Base-by-base conservation (phyloP, 2,797 vertebrate species). In the Crax fasciolata region DNA sequence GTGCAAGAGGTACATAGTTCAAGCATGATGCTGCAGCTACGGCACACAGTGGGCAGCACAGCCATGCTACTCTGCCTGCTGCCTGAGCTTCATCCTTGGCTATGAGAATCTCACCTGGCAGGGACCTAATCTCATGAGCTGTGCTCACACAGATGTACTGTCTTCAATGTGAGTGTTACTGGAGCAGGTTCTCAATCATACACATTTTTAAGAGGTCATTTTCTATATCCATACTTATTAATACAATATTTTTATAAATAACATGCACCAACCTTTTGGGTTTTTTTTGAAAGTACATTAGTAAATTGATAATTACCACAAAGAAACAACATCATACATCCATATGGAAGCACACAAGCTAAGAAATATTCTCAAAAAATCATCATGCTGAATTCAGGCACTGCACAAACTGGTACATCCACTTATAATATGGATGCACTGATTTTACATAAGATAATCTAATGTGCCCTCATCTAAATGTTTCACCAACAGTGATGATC, bases 21-120 rank as follows among this genome's bases (percentile, higher is more conserved):
- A 55, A 51, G 16, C 1, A 19, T 4, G 17, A 48, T 44, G 57
- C 52, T 7, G 9, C 72, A 52, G 68, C 25, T 30, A 14, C 0
- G 0, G 48, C 1, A 32, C 2, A 0, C 5, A 57, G 16, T 41
- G 12, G 46, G 38, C 38, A 72, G 32, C 32, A 61, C 67, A 54
- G 20, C 13, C 6, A 12, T 48, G 25, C 11, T 30, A 46, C 4
- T 84, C 38, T 20, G 32, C 11, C 75, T 51, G 11, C 43, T 46
- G 46, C 71, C 25, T 38, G 48, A 81, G n/a, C 63, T 73, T 80
- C 3, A 2, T 9, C 16, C 41, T 43, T 48, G 39, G 39, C 39
- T 66, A 35, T 6, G 28, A 92, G 46, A 93, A 44, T 17, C 20
- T 67, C 32, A 52, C 13, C 24, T 55, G 55, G 27, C 41, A 21